These are phyloP conservation scores for Bagarius yarrelli DNA, from an alignment of 2,113 vertebrate species.

Conservation along the genomic window DNA sequence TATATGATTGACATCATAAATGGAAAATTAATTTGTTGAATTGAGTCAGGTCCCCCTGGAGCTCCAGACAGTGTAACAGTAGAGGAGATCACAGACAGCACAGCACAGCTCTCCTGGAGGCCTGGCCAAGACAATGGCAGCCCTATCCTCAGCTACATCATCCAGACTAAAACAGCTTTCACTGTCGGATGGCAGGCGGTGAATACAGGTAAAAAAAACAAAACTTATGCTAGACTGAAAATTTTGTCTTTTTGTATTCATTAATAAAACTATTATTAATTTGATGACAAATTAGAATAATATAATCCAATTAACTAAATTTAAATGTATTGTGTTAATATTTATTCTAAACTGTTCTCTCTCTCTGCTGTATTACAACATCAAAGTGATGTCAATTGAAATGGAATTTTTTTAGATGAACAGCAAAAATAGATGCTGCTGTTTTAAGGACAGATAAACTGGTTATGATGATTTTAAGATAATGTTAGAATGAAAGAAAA, in stretches of 20 bases:
- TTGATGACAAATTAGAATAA: too few relatives aligned
- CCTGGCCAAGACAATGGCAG: constrained; percentile 86
- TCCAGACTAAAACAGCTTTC: constrained; percentile 88
- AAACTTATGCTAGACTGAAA: constrained; percentile 2
- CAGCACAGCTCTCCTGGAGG: constrained; percentile 86
- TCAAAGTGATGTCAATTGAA: too few relatives aligned
- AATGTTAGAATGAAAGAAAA: neutral
- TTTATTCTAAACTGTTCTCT: too few relatives aligned
- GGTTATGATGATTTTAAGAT: neutral
- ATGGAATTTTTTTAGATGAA: too few relatives aligned
- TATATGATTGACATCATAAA: neutral
- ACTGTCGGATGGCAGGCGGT: constrained; percentile 89
- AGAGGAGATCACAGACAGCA: constrained; percentile 89
- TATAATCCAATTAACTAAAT: too few relatives aligned
- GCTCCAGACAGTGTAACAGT: constrained; percentile 81
- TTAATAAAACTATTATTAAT: too few relatives aligned
- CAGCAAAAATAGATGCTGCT: neutral
- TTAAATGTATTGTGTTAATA: too few relatives aligned
- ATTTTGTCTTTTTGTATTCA: neutral
- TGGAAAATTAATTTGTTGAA: constrained; percentile 47
- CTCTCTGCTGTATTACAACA: too few relatives aligned
- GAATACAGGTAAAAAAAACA: constrained; percentile 81
- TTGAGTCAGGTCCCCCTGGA: constrained; percentile 81
- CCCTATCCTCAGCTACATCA: constrained; percentile 79
- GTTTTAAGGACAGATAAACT: neutral